Evolutionary conservation across 2,113 vertebrate species (phyloP).

Genomic region (Scolopax mira): DNA sequence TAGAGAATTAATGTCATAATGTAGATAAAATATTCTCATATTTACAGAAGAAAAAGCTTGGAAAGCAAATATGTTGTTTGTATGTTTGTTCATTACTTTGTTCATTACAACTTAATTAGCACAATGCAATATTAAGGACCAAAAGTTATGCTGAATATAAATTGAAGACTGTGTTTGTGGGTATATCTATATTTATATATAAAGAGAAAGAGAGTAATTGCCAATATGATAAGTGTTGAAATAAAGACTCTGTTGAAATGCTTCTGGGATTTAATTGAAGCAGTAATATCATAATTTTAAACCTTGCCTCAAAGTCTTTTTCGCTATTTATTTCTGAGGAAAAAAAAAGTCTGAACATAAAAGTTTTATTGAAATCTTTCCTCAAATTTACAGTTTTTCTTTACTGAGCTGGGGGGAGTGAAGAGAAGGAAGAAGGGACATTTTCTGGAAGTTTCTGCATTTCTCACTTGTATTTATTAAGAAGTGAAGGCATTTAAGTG

Average conservation of each 20-base stretch:
- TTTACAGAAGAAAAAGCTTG: neutral
- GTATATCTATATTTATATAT: neutral
- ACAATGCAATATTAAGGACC: neutral
- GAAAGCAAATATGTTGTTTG: neutral
- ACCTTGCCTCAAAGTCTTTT: neutral
- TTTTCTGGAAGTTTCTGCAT: neutral
- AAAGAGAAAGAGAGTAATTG: neutral
- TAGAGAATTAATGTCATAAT: constrained; percentile 1
- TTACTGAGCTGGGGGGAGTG: neutral
- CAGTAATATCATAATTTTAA: neutral
- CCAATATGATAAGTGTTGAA: neutral
- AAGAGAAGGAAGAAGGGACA: neutral
- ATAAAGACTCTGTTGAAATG: neutral
- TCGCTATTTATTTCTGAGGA: neutral
- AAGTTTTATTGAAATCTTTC: neutral
- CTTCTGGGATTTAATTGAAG: neutral
- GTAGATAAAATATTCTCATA: neutral
- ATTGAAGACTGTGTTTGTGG: neutral
- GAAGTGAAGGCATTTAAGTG: neutral
- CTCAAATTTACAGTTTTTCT: neutral
- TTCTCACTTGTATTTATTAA: neutral
- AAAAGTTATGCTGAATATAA: neutral
- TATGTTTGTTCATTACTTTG: neutral
- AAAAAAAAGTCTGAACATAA: neutral
- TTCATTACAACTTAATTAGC: constrained; percentile 15